Percentiles rank a stretch among this genome's conserved stretches.
These are phyloP conservation scores for Protodeltote pygarga DNA, from an alignment of 2,888 invertebrate genomes.

Conservation along the genomic window DNA sequence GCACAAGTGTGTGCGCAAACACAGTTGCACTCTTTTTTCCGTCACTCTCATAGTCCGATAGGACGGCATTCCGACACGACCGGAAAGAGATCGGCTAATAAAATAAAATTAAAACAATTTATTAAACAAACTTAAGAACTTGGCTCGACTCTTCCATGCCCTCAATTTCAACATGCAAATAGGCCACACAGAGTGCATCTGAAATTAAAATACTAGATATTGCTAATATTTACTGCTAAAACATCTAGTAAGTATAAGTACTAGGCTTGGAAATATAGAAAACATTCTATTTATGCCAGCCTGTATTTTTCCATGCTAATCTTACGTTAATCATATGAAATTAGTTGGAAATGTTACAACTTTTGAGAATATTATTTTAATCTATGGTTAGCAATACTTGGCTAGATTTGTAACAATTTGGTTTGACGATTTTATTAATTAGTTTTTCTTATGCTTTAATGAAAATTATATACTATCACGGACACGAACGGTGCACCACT, in stretches of 20 bases:
- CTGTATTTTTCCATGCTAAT: conserved; percentile 19
- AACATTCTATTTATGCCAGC: conserved; percentile 19
- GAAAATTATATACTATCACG: too few species aligned
- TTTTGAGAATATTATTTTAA: conserved; percentile 1
- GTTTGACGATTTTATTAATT: background rate
- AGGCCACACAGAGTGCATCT: conserved; percentile 37
- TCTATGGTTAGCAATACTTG: background rate
- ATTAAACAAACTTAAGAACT: conserved; percentile 5
- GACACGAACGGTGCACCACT: too few species aligned
- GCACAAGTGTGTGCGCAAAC: too few species aligned
- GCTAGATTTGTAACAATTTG: background rate
- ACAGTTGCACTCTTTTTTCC: too few species aligned
- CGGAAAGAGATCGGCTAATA: background rate
- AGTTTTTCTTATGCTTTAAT: background rate
- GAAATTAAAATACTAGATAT: conserved; percentile 34
- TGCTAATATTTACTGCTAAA: conserved; percentile 16
- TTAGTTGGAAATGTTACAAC: background rate
- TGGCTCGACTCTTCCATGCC: background rate
- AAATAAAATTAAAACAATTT: background rate
- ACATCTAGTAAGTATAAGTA: too few species aligned
- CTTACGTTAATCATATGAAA: too few species aligned
- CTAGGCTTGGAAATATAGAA: conserved; percentile 18
- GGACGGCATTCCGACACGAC: too few species aligned
- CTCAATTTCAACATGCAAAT: conserved; percentile 37
- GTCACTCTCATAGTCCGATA: too few species aligned